Percentiles rank a stretch among this genome's conserved stretches.
phyloP scores from a whole-genome alignment of 2,113 vertebrate genomes.

The Cercopithecus mona region DNA sequence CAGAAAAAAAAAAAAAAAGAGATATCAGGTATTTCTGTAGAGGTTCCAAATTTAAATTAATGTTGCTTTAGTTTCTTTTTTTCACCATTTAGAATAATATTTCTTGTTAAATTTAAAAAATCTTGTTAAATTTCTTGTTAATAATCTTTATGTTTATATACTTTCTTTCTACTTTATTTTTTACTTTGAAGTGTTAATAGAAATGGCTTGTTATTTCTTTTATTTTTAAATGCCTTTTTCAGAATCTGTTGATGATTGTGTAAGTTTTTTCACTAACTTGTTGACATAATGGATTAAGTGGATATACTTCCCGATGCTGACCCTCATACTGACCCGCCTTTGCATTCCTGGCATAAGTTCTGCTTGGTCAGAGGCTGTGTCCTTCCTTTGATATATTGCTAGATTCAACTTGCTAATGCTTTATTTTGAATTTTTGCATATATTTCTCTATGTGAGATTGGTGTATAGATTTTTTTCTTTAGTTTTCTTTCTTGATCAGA shows the following conservation, averaged over 20 bases:
- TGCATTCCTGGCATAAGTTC: neutral
- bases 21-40: neutral
- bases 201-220: neutral
- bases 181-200: neutral
- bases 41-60: slow-evolving; percentile 38
- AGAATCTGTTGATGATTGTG: neutral
- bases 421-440: slow-evolving; percentile 28
- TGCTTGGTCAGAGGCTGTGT: neutral
- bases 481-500: neutral
- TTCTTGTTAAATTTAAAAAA: neutral
- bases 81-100: slow-evolving; percentile 1
- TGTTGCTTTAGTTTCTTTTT: neutral
- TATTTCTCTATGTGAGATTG: slow-evolving; percentile 2
- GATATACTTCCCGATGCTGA: neutral
- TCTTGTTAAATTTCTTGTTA: neutral
- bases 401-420: neutral
- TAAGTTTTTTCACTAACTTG: slow-evolving; percentile 22
- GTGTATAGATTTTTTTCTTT: neutral
- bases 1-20: no score
- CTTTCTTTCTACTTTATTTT: neutral
- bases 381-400: neutral
- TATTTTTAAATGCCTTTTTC: neutral
- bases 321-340: neutral
- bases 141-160: neutral
- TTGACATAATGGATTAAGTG: slow-evolving; percentile 27